Evolutionary conservation across 2,113 vertebrate species (phyloP), one percentile per base, ranked within the genome.

Genomic region (Neogale vison): DNA sequence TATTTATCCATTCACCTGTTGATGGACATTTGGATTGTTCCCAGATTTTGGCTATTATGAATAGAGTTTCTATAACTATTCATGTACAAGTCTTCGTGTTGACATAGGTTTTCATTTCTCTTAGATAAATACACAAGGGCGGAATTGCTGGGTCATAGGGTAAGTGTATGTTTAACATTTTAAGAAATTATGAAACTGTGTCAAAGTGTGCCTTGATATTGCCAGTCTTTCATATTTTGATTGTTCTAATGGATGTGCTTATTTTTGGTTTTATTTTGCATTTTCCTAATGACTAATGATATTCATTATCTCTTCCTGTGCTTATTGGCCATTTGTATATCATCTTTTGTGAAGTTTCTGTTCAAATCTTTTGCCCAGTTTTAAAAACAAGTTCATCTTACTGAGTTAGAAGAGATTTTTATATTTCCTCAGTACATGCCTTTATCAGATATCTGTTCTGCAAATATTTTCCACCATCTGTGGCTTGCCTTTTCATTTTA

Each of bases 61-160:
- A 47, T 90, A n/a, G 90, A 93, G 24, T 90, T 77, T 15, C 36
- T 72, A 23, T 57, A 69, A 61, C 61, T 85, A 61, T 21, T 89
- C 72, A 76, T n/a, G 18, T 26, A 21, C 31, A 92, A 36, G 9
- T n/a, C n/a, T 88, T 12, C 26, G 36, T 86, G 65, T 81, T 65
- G 65, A 85, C 29, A 21, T 79, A 59, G 42, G 14, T 79, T 90
- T 93, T 87, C 14, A 84, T 95, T 95, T 88, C 52, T 96, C 76
- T 84, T 93, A 77, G 29, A 52, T 77, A 82, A 95, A 87, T 65
- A 91, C 2, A 10, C 61, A 88, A 39, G 36, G 12, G 31, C 42
- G 1, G 59, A 39, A 79, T 63, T 83, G 39, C 36, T 93, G 34
- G 34, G 21, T 42, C 45, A 42, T 42, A 72, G 4, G 10, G 26